phyloP scores from a whole-genome alignment of 1,140 invertebrate species.

The Chrysoperla carnea region DNA sequence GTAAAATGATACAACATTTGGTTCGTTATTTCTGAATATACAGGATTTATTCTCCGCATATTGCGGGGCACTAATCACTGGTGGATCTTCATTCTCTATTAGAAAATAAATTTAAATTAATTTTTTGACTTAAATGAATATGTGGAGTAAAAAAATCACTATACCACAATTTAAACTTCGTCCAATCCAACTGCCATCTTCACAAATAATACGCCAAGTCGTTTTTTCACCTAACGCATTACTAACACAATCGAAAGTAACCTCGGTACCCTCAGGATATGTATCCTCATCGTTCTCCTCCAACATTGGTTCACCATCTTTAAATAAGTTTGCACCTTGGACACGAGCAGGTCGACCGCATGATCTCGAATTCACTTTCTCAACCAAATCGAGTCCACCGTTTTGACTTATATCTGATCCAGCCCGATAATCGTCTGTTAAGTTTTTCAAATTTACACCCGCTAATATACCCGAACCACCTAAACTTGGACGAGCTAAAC shows the following conservation, averaged over 20 bases:
- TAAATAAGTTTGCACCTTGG: conserved; percentile 45
- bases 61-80: conserved; percentile 21
- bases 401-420: conserved; percentile 45
- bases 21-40: conserved; percentile 53
- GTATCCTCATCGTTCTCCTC: conserved; percentile 24
- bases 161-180: conserved; percentile 54
- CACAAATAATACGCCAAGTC: conserved; percentile 67
- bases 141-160: conserved; percentile 5
- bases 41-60: conserved; percentile 48
- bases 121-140: not conserved
- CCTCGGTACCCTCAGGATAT: conserved; percentile 61
- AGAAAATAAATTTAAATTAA: conserved; percentile 1
- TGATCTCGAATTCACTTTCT: conserved; percentile 26
- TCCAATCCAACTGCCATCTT: conserved; percentile 67
- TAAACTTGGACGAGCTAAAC: conserved; percentile 11
- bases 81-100: conserved; percentile 29
- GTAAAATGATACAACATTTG: conserved; percentile 60
- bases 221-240: conserved; percentile 59
- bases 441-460: not conserved
- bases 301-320: conserved; percentile 30
- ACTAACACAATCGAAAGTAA: conserved; percentile 63
- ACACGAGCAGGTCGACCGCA: conserved; percentile 48
- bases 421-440: conserved; percentile 23
- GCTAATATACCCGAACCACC: not conserved
- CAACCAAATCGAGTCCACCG: conserved; percentile 41